Base-by-base conservation (phyloP, 2,888 invertebrate genomes). In the Melitaea athalia region DNA sequence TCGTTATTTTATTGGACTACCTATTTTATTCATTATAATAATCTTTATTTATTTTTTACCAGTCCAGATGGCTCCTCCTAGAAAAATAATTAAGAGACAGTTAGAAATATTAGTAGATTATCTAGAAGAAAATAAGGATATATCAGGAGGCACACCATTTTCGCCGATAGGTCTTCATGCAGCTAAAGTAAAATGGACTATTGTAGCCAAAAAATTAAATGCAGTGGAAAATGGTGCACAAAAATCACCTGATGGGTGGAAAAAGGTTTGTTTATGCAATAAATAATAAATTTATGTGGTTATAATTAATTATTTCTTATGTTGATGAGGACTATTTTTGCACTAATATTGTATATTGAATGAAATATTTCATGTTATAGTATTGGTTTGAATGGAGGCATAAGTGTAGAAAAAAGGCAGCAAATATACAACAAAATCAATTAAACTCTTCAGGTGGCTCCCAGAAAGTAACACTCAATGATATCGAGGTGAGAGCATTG, bases 301-400 rank as follows among this genome's bases (percentile, higher is more conserved):
- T 24, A 38, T 38, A 38, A 38, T 38, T 8, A 38, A 38, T 38
- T 0, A 38, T 38, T 38, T 38, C 38, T 38, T 7, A 38, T 38
- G 8, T 5, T 38, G 38, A 38, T 38, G 8, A 7, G 38, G 38
- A 38, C 45, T 10, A 12, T 45, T 45, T 45, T 14, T 45, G 43
- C 43, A 43, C 11, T 10, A 43, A 43, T 33, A 14, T 14, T 55
- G 14, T 55, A 31, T 31, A 50, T 15, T 50, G 17, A 24, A 31
- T 24, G 5, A 14, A 55, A 33, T 8, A 33, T 38, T 33, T 31
- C 33, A 38, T 55, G 31, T 71, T 85, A 67, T 81, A 91, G 91
- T 91, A 91, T 72, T 91, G 91, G 90, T 87, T 88, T 80, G 90
- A 89, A 78, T 91, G 89, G 89, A 79, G 90, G 61, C 88, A 89